A percentile compares a stretch with the other conserved stretches of the same genome.
phyloP scores from a whole-genome alignment of 2,113 vertebrate genomes.

The Garra rufa region DNA sequence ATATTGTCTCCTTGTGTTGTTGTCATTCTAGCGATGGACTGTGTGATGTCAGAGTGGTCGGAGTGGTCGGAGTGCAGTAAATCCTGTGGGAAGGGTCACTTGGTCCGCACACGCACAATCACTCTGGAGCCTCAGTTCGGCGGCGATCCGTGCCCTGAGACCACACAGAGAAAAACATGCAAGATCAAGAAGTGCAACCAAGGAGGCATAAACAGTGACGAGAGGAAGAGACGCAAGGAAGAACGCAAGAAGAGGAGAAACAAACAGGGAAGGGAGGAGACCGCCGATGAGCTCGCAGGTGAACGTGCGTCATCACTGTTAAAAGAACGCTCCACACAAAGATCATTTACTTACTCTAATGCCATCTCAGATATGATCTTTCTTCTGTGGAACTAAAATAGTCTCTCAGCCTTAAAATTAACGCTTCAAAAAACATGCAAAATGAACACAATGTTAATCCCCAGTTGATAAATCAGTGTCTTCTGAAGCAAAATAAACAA shows the following conservation, averaged over 20 bases:
- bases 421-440: too few species aligned
- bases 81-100: constrained; percentile 95
- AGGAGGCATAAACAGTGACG: constrained; percentile 80
- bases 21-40: constrained; percentile 92
- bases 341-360: not conserved
- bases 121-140: constrained; percentile 95
- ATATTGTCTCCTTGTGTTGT: too few species aligned
- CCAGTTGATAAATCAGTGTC: too few species aligned
- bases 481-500: too few species aligned
- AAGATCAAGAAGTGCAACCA: constrained; percentile 90
- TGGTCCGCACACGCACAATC: constrained; percentile 90
- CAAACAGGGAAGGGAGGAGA: constrained; percentile 81
- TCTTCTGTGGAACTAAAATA: not conserved
- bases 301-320: constrained; percentile 12
- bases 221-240: constrained; percentile 91
- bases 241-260: constrained; percentile 88
- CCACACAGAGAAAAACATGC: constrained; percentile 91
- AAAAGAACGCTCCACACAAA: not conserved
- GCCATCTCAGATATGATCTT: not conserved
- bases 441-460: too few species aligned
- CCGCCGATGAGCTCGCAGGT: constrained; percentile 86
- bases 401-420: too few species aligned
- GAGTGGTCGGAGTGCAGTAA: constrained; percentile 98
- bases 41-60: constrained; percentile 90
- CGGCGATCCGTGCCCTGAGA: constrained; percentile 87